Percentiles rank a stretch among this genome's conserved stretches.
Evolutionary conservation across 2,797 vertebrate species (phyloP).

Genomic region (Carduelis carduelis): DNA sequence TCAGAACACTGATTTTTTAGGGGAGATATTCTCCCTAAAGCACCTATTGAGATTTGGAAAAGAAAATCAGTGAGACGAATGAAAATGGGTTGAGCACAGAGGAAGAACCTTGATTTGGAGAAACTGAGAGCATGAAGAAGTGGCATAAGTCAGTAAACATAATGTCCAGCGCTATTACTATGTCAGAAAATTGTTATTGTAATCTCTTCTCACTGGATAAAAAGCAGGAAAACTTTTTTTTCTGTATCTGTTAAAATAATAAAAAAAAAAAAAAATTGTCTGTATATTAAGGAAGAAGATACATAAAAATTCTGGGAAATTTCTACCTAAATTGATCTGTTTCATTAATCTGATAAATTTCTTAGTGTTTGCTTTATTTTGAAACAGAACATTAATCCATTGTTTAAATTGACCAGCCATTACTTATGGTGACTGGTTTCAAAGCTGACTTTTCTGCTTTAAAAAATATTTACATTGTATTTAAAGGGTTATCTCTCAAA

Average conservation of each 20-base stretch:
- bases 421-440: background rate
- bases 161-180: background rate
- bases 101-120: background rate
- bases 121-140: background rate
- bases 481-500: background rate
- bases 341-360: background rate
- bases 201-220: background rate
- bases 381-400: background rate
- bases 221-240: background rate
- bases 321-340: background rate
- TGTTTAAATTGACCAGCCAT: background rate
- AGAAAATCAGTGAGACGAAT: background rate
- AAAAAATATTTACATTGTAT: background rate
- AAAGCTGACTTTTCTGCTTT: background rate
- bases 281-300: background rate
- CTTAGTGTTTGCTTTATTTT: background rate
- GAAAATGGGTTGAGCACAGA: background rate
- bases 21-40: background rate
- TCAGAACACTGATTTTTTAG: background rate
- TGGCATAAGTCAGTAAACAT: background rate
- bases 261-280: background rate
- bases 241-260: background rate
- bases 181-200: background rate
- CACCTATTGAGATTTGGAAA: background rate
- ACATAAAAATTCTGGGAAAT: background rate